These are phyloP conservation scores for Ammospiza caudacuta DNA, from an alignment of 2,113 vertebrate genomes.

Conservation along the genomic window DNA sequence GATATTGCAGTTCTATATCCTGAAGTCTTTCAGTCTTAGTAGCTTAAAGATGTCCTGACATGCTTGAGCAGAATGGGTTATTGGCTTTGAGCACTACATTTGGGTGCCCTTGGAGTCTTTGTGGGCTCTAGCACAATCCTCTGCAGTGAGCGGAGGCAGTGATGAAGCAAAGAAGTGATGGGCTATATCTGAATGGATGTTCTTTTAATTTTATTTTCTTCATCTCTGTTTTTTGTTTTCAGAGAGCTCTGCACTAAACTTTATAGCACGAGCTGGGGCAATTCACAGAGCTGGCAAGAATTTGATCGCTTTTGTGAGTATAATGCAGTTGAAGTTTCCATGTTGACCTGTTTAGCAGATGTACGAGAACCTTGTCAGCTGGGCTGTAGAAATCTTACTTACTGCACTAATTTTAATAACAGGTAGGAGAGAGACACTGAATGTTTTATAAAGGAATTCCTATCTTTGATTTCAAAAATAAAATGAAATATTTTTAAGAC, in stretches of 20 bases:
- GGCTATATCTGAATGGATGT: not conserved
- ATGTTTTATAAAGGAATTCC: conserved; percentile 51
- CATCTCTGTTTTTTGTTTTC: not conserved
- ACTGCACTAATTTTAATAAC: conserved; percentile 99
- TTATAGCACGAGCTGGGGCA: conserved; percentile 95
- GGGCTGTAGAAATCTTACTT: conserved; percentile 94
- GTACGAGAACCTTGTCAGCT: conserved; percentile 96
- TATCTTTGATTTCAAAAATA: conserved; percentile 33
- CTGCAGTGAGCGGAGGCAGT: not conserved
- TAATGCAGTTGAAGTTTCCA: conserved; percentile 90
- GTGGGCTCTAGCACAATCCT: not conserved
- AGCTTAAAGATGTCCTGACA: not conserved
- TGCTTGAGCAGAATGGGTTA: not conserved
- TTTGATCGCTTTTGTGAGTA: conserved; percentile 97
- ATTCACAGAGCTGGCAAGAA: conserved; percentile 95
- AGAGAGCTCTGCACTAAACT: conserved; percentile 95
- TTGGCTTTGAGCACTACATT: not conserved
- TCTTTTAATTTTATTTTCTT: not conserved
- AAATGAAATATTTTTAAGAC: conserved; percentile 9
- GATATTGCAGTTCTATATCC: not conserved
- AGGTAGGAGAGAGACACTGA: conserved; percentile 80
- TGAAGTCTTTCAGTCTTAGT: not conserved
- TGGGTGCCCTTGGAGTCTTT: not conserved
- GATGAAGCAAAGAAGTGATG: not conserved
- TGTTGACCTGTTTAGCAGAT: conserved; percentile 95